Percentiles rank a stretch among this genome's conserved stretches.
Evolutionary conservation across 1,140 invertebrate genomes (phyloP).

Genomic region (Lutraria rhynchaena): DNA sequence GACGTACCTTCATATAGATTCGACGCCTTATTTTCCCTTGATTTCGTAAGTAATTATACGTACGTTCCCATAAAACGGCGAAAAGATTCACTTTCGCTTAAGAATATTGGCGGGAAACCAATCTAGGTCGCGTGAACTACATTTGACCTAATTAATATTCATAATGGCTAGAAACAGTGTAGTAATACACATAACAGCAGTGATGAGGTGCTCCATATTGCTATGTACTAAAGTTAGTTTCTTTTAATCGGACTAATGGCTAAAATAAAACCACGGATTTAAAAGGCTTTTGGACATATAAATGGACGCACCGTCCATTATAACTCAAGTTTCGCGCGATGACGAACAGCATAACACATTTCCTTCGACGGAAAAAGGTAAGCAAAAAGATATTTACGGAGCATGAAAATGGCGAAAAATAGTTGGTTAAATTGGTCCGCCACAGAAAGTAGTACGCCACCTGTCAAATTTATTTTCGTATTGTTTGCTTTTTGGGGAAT

Average conservation of each 20-base stretch:
- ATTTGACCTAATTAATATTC: slow-evolving; percentile 59
- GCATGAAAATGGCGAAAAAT: slow-evolving; percentile 61
- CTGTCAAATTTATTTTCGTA: slow-evolving; percentile 9
- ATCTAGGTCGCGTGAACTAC: slow-evolving; percentile 9
- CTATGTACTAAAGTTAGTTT: slow-evolving; percentile 33
- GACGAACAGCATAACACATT: slow-evolving; percentile 96
- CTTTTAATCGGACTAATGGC: slow-evolving; percentile 20
- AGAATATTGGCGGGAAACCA: slow-evolving; percentile 6
- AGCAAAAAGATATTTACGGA: slow-evolving; percentile 76
- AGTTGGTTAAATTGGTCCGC: slow-evolving; percentile 39
- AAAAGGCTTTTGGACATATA: slow-evolving; percentile 82
- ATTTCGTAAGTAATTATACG: no score
- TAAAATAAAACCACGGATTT: slow-evolving; percentile 73
- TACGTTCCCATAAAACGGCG: no score
- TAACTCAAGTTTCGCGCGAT: slow-evolving; percentile 97
- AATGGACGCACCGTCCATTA: slow-evolving; percentile 99
- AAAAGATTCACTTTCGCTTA: background rate
- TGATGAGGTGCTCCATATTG: slow-evolving; percentile 52
- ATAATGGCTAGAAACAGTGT: slow-evolving; percentile 61
- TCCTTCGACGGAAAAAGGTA: slow-evolving; percentile 93
- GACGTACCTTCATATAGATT: no score
- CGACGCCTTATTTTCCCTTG: no score
- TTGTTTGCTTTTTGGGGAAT: background rate
- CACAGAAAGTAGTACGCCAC: slow-evolving; percentile 53
- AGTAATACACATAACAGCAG: slow-evolving; percentile 52